Evolutionary conservation across 2,797 vertebrate species (phyloP).

Genomic region (Falco columbarius): DNA sequence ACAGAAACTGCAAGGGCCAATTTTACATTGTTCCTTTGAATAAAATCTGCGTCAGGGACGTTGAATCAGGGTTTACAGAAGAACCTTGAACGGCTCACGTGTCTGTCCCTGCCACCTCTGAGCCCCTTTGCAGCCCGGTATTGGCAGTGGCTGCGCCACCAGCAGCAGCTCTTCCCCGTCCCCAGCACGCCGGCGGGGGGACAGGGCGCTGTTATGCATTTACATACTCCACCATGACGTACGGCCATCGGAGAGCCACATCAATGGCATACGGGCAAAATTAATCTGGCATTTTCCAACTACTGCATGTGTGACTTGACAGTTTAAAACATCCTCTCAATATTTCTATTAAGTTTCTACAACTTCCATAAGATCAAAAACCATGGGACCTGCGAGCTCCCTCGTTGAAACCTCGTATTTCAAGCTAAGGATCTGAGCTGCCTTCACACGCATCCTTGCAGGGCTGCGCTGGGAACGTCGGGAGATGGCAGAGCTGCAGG

Average conservation of each 20-base stretch:
- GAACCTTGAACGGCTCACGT: not conserved
- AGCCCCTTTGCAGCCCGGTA: not conserved
- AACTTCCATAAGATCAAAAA: not conserved
- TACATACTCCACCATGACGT: rapidly evolving
- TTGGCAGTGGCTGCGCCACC: not conserved
- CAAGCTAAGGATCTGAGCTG: not conserved
- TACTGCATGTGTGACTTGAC: not conserved
- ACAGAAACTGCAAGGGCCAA: not conserved
- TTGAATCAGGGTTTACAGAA: not conserved
- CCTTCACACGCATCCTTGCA: rapidly evolving
- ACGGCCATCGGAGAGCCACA: not conserved
- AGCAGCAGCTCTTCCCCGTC: not conserved
- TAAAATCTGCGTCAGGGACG: not conserved
- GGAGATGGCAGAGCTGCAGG: not conserved
- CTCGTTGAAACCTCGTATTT: not conserved
- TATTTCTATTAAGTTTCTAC: not conserved
- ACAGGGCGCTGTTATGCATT: not conserved
- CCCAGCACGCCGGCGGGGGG: not conserved
- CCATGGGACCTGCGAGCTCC: rapidly evolving
- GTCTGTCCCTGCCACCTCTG: not conserved
- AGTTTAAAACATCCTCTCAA: not conserved
- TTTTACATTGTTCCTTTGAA: not conserved
- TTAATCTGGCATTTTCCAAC: not conserved
- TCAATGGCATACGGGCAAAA: not conserved
- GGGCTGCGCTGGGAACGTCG: not conserved